phyloP scores from a whole-genome alignment of 2,888 invertebrate genomes.

The Drosophila incognita region DNA sequence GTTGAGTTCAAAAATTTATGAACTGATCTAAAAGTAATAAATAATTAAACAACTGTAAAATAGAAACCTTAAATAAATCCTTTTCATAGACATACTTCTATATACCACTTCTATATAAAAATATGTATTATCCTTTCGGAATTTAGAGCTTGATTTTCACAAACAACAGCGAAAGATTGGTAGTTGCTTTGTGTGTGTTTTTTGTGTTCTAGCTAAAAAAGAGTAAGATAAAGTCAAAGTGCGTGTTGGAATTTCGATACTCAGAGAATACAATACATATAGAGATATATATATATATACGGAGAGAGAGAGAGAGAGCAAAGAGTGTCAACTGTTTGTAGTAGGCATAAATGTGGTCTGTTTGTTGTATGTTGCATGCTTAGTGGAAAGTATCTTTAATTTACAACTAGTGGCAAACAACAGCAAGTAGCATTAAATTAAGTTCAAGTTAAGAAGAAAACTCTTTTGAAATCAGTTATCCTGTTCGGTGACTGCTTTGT shows the following conservation, averaged over 20 bases:
- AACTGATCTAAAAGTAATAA: neutral
- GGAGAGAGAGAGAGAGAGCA: slow-evolving; percentile 2
- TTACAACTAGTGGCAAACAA: slow-evolving; percentile 17
- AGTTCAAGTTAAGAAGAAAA: slow-evolving; percentile 6
- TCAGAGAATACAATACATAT: slow-evolving; percentile 12
- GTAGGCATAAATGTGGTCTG: slow-evolving; percentile 19
- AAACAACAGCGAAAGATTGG: slow-evolving; percentile 35
- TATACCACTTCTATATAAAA: fast-evolving
- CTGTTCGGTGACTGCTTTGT: slow-evolving; percentile 46
- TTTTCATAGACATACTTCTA: neutral
- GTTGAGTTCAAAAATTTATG: neutral
- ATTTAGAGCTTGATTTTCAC: slow-evolving; percentile 9
- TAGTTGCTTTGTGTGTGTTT: slow-evolving; percentile 5
- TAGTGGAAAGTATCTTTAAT: slow-evolving; percentile 9
- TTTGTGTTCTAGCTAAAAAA: slow-evolving; percentile 20
- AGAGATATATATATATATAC: neutral
- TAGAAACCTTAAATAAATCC: neutral
- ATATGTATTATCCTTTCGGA: neutral
- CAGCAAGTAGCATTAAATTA: slow-evolving; percentile 14
- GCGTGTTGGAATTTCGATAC: slow-evolving; percentile 16
- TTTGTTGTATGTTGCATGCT: slow-evolving; percentile 31
- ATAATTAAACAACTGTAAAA: neutral
- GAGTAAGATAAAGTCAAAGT: slow-evolving; percentile 17
- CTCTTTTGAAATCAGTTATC: slow-evolving; percentile 24
- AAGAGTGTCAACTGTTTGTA: neutral